phyloP scores from a whole-genome alignment of 2,888 invertebrate species.

The Torymus texanus region DNA sequence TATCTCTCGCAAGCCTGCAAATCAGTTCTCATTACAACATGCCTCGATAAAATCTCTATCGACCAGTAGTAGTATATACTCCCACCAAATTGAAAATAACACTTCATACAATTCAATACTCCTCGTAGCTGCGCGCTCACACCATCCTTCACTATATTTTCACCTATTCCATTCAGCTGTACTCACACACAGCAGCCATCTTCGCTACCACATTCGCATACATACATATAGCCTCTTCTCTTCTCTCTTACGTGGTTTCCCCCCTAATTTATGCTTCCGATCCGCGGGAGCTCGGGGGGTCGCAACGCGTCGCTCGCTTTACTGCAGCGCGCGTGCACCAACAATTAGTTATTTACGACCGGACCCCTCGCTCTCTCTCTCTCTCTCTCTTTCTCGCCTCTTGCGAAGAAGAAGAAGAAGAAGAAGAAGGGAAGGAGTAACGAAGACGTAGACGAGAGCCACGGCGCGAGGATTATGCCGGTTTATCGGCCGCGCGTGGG shows the following conservation, averaged over 20 bases:
- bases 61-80: too few relatives aligned
- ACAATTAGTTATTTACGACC: slow-evolving; percentile 66
- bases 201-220: too few relatives aligned
- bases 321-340: slow-evolving; percentile 50
- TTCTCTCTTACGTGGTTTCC: slow-evolving; percentile 41
- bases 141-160: too few relatives aligned
- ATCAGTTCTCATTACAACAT: too few relatives aligned
- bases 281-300: slow-evolving; percentile 63
- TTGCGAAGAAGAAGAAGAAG: slow-evolving; percentile 25
- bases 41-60: too few relatives aligned
- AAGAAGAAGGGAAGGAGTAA: neutral
- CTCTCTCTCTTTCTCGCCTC: neutral
- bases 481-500: slow-evolving; percentile 22
- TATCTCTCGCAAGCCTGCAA: too few relatives aligned
- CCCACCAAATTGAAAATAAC: too few relatives aligned
- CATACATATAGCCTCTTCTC: too few relatives aligned
- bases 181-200: too few relatives aligned
- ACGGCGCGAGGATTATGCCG: slow-evolving; percentile 4
- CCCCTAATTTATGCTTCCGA: slow-evolving; percentile 66
- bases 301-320: slow-evolving; percentile 59
- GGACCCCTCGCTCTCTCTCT: slow-evolving; percentile 34
- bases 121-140: too few relatives aligned
- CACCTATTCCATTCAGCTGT: too few relatives aligned
- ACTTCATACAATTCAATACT: too few relatives aligned
- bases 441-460: slow-evolving; percentile 16